Conservation (phyloP, 2,888 invertebrate species). For the Philopedon plagiatum region DNA sequence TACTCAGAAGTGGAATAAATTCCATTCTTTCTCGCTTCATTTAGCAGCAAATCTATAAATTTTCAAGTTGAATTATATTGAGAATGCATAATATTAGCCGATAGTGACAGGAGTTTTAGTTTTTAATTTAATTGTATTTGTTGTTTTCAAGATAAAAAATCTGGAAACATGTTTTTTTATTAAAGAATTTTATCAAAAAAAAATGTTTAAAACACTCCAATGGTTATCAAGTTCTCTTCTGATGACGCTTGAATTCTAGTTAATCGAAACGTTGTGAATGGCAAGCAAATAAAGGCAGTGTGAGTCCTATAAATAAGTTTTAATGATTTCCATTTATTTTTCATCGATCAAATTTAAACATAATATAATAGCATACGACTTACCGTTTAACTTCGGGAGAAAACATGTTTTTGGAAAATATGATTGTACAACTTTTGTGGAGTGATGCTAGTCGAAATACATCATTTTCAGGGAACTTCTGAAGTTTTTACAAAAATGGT, state of each 20-base stretch:
- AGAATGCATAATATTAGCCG: slow-evolving; percentile 67
- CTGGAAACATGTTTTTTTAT: neutral
- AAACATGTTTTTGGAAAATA: slow-evolving; percentile 13
- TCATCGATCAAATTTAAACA: too few relatives aligned
- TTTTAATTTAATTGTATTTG: slow-evolving; percentile 47
- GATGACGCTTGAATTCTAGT: too few relatives aligned
- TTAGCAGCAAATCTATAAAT: neutral
- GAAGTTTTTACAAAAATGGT: slow-evolving; percentile 15
- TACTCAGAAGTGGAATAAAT: too few relatives aligned
- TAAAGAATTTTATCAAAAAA: too few relatives aligned
- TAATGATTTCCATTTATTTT: too few relatives aligned
- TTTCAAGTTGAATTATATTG: slow-evolving; percentile 7
- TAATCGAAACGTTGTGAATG: too few relatives aligned
- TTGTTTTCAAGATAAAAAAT: slow-evolving; percentile 2
- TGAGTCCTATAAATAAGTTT: too few relatives aligned
- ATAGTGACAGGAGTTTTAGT: slow-evolving; percentile 59
- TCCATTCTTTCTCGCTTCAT: too few relatives aligned
- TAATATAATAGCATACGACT: too few relatives aligned
- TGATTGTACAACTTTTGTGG: slow-evolving; percentile 28
- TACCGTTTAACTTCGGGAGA: neutral
- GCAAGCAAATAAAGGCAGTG: too few relatives aligned
- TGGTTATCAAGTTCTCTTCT: too few relatives aligned
- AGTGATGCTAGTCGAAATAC: slow-evolving; percentile 39
- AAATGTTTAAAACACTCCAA: too few relatives aligned
- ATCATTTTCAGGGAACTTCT: slow-evolving; percentile 17